These are phyloP conservation scores for Heliocidaris tuberculata DNA, from an alignment of 35 echinoderm and acorn worm genomes.

Conservation along the genomic window DNA sequence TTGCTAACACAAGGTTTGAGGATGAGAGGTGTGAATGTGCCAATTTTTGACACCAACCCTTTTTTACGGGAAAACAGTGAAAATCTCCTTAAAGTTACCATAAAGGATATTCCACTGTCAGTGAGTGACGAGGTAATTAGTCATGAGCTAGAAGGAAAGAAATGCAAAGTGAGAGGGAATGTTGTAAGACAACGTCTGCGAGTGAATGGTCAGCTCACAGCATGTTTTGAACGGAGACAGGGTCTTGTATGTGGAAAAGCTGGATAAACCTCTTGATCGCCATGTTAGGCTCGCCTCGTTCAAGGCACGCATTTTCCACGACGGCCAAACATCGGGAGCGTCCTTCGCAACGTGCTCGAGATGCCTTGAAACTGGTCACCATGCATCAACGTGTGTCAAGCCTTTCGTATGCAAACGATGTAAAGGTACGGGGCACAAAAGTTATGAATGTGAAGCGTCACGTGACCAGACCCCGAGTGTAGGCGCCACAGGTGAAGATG, in stretches of 20 bases:
- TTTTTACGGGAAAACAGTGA: not conserved
- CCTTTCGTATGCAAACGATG: too few species aligned
- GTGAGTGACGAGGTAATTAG: not conserved
- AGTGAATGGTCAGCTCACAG: not conserved
- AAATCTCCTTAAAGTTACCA: constrained; percentile 8
- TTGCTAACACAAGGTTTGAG: not conserved
- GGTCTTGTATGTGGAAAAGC: not conserved
- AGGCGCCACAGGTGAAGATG: too few species aligned
- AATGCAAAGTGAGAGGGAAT: too few species aligned
- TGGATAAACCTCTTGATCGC: not conserved
- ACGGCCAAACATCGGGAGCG: too few species aligned
- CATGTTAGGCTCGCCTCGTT: not conserved
- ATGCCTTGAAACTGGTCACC: not conserved
- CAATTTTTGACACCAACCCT: not conserved
- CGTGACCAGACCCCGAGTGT: too few species aligned
- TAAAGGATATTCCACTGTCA: not conserved
- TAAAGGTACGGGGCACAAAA: too few species aligned
- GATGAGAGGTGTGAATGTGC: not conserved
- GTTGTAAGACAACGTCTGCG: not conserved
- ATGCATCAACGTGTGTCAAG: constrained; percentile 2
- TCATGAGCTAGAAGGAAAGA: not conserved
- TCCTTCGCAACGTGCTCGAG: too few species aligned
- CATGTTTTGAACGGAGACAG: not conserved
- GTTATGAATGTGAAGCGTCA: too few species aligned
- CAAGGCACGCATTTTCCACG: not conserved